phyloP scores from a whole-genome alignment of 2,113 vertebrate genomes.

The Gavia stellata region DNA sequence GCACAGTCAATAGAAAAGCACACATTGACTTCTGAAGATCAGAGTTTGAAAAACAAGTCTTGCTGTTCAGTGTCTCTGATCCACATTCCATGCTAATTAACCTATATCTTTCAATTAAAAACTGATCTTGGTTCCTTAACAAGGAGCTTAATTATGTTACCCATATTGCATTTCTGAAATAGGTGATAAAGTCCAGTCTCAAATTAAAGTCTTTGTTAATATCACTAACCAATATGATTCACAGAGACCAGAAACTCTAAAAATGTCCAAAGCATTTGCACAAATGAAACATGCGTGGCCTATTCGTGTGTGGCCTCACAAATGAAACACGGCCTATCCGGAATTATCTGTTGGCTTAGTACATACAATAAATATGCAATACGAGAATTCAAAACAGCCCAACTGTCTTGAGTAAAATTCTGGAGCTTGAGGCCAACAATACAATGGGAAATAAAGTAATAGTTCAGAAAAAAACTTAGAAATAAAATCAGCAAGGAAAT shows the following conservation, averaged over 20 bases:
- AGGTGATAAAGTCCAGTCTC: background rate
- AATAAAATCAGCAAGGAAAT: background rate
- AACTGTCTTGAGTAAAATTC: background rate
- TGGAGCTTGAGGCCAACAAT: background rate
- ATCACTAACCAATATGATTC: background rate
- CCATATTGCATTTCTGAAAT: constrained; percentile 1
- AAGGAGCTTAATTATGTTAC: constrained; percentile 16
- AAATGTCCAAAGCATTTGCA: background rate
- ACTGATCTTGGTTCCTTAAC: background rate
- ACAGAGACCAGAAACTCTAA: background rate
- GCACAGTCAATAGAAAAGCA: background rate
- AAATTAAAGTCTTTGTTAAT: background rate
- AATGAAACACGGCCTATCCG: background rate
- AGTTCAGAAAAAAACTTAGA: background rate
- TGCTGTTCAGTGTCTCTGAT: background rate
- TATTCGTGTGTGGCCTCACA: too few species aligned
- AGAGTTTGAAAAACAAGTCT: background rate
- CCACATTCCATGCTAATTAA: constrained; percentile 11
- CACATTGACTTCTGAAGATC: background rate
- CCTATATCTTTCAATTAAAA: constrained; percentile 16
- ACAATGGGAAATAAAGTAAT: background rate
- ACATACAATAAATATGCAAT: background rate
- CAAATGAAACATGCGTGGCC: background rate
- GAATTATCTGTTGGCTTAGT: background rate
- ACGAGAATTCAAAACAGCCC: background rate